A percentile compares a stretch with the other conserved stretches of the same genome.
Evolutionary conservation across 2,113 vertebrate species (phyloP).

Genomic region (Odocoileus hemionus): DNA sequence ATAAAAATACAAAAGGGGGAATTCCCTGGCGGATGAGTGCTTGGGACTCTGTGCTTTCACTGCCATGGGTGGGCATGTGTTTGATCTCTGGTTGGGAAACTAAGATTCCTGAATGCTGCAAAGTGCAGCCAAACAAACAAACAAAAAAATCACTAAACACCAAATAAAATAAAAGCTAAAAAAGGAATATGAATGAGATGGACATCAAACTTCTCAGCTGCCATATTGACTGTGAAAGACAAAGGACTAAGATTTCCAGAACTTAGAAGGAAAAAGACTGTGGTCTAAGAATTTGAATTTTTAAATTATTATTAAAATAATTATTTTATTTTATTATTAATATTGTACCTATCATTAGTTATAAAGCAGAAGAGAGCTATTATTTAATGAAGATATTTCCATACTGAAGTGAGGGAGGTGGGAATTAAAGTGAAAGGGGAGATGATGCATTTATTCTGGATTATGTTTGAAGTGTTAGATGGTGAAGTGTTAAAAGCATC

Average conservation of each 20-base stretch:
- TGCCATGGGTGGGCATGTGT: not conserved
- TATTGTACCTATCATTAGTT: not conserved
- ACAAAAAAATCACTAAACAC: not conserved
- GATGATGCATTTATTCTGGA: too few species aligned
- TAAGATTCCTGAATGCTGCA: not conserved
- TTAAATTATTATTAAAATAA: not conserved
- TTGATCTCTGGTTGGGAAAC: not conserved
- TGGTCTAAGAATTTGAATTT: not conserved
- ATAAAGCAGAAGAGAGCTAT: constrained; percentile 16
- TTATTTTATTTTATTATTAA: not conserved
- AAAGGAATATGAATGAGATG: not conserved
- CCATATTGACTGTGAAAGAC: not conserved
- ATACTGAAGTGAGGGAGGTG: too few species aligned
- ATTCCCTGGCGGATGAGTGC: not conserved
- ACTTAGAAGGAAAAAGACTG: not conserved
- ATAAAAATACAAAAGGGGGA: not conserved
- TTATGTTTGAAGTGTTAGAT: too few species aligned
- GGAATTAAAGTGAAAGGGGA: too few species aligned
- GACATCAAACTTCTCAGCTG: not conserved
- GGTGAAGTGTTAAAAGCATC: too few species aligned
- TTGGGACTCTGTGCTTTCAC: not conserved
- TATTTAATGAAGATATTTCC: not conserved
- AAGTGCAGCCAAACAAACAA: not conserved
- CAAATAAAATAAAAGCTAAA: not conserved
- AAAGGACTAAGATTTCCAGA: not conserved